phyloP scores from a whole-genome alignment of 2,888 invertebrate species.

The Conomelus anceps region DNA sequence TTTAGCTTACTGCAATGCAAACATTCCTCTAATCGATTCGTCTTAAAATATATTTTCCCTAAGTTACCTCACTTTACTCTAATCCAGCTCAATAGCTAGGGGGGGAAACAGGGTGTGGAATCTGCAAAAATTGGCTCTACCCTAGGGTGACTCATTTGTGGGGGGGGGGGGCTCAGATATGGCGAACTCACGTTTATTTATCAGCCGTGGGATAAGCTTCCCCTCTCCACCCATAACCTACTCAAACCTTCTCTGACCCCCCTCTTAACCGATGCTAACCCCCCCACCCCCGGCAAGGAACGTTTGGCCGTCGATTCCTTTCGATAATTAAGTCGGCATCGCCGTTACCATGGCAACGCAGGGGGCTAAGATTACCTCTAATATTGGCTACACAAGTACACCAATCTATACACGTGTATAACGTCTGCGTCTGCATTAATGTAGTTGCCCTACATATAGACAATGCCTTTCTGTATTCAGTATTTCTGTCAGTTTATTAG shows the following conservation, averaged over 20 bases:
- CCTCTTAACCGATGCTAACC: too few relatives aligned
- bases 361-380: constrained; percentile 8
- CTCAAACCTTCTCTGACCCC: not conserved
- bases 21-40: not conserved
- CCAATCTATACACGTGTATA: not conserved
- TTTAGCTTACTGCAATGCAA: not conserved
- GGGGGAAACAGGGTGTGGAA: not conserved
- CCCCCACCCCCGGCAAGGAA: not conserved
- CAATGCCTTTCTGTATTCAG: too few relatives aligned
- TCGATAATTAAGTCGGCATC: constrained; percentile 26
- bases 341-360: constrained; percentile 21
- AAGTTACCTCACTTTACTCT: not conserved
- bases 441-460: not conserved
- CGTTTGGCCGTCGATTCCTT: constrained; percentile 17
- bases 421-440: not conserved
- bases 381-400: constrained; percentile 9
- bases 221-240: not conserved
- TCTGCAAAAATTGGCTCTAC: not conserved
- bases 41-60: not conserved
- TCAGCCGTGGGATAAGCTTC: constrained; percentile 12
- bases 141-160: not conserved
- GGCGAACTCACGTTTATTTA: constrained; percentile 16
- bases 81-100: not conserved
- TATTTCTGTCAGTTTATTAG: too few relatives aligned
- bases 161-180: not conserved